A percentile compares a stretch with the other conserved stretches of the same genome.
phyloP scores from a whole-genome alignment of 2,797 vertebrate species.

The Acipenser oxyrinchus region DNA sequence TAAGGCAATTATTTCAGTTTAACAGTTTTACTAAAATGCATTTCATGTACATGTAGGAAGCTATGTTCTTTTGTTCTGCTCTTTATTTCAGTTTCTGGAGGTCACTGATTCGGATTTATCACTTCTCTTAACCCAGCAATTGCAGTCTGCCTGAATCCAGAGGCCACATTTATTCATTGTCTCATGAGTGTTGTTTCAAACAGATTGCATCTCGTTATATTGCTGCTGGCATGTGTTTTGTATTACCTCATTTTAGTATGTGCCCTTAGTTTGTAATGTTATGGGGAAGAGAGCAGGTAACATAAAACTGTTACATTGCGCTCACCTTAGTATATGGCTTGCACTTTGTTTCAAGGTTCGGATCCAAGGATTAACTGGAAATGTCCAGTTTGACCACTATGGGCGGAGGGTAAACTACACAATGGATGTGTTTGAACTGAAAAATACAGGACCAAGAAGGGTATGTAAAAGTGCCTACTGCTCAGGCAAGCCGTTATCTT shows the following conservation, averaged over 20 bases:
- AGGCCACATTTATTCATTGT: too few relatives aligned
- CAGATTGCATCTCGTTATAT: background rate
- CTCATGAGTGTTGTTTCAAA: too few relatives aligned
- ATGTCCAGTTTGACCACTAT: constrained; percentile 96
- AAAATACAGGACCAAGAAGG: constrained; percentile 86
- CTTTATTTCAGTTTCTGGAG: too few relatives aligned
- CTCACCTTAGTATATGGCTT: constrained; percentile 1
- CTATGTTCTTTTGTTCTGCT: too few relatives aligned
- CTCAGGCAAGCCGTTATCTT: background rate
- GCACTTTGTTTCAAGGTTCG: constrained; percentile 66
- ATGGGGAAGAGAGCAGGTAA: too few relatives aligned
- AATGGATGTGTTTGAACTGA: constrained; percentile 96
- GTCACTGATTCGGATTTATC: too few relatives aligned
- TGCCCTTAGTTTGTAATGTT: background rate
- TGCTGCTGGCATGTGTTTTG: background rate
- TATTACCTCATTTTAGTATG: background rate
- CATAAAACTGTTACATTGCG: too few relatives aligned
- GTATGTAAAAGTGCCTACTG: constrained; percentile 40
- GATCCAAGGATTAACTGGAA: constrained; percentile 93
- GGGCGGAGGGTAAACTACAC: constrained; percentile 93
- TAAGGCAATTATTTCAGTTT: too few relatives aligned
- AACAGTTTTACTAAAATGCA: too few relatives aligned
- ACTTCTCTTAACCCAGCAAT: too few relatives aligned
- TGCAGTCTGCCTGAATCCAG: too few relatives aligned
- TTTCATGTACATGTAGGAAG: too few relatives aligned